Base-by-base conservation (phyloP, 2,888 invertebrate species). In the Parascotia fuliginaria region DNA sequence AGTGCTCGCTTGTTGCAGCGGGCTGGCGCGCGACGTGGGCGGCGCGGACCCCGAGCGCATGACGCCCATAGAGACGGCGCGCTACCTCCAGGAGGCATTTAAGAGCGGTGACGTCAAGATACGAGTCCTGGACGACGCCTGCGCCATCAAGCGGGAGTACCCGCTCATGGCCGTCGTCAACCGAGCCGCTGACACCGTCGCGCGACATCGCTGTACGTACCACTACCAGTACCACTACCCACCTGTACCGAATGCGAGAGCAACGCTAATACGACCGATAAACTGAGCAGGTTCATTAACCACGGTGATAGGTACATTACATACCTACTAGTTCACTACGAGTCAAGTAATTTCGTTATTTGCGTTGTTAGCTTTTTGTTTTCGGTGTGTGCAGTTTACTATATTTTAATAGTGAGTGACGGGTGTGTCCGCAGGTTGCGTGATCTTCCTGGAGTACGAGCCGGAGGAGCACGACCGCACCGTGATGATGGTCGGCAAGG, bases 21-120 rank as follows among this genome's bases (percentile, higher is more conserved):
- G 57, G 31, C 51, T 61, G 61, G 93, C 95, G 9, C 93, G 95
- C 50, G 95, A 95, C 82, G 94, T 95, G 70, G 95, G 94, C 60
- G 97, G 96, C 38, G 95, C 95, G 0, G 98, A 98, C 87, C 98
- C 98, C 0, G 98, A 98, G 85, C 93, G 97, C 63, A 98, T 98
- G 98, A 93, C 97, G 7, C 96, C 98, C 6, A 94, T 95, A 0
- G 92, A 92, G 42, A 95, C 97, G 3, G 97, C 96, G 57, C 93
- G 94, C 44, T 98, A 98, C 82, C 89, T 98, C 44, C 42, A 42
- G 33, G 52, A 36, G 14, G 37, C 9, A 52, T 68, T 67, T 60
- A 45, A 87, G 87, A 43, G 47, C 50, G 16, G 42, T 82, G 93
- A 9, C 6, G 93, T 98, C 42, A 92, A 93, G 69, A 93, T 96